A percentile compares a stretch with the other conserved stretches of the same genome.
Evolutionary conservation across 2,888 invertebrate genomes (phyloP).

Genomic region (Embidobia sp.): DNA sequence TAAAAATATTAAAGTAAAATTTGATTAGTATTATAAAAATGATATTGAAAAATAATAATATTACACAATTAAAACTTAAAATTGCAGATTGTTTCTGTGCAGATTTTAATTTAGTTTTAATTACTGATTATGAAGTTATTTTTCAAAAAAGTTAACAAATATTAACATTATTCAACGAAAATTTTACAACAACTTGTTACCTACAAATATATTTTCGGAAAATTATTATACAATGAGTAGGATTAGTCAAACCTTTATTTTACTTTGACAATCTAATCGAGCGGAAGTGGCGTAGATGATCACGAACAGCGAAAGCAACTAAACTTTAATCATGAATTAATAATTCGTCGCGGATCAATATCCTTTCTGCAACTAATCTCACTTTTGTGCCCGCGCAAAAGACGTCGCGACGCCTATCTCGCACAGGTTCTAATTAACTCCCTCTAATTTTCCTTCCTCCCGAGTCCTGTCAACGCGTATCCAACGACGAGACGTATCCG

Average conservation of each 20-base stretch:
- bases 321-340: slow-evolving; percentile 62
- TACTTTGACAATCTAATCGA: slow-evolving; percentile 43
- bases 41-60: too few species aligned
- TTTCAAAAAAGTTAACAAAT: too few species aligned
- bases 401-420: slow-evolving; percentile 62
- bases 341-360: slow-evolving; percentile 62
- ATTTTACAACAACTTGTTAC: too few species aligned
- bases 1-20: too few species aligned
- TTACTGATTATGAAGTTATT: too few species aligned
- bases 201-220: too few species aligned
- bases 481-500: slow-evolving; percentile 73
- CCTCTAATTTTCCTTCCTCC: slow-evolving; percentile 65
- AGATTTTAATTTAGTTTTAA: too few species aligned
- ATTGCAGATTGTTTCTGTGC: too few species aligned
- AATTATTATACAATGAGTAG: too few species aligned
- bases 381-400: slow-evolving; percentile 62
- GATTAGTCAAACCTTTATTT: slow-evolving; percentile 25
- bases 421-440: slow-evolving; percentile 69
- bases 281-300: slow-evolving; percentile 50
- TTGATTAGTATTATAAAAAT: too few species aligned
- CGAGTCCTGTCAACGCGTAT: slow-evolving; percentile 70
- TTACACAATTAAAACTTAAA: too few species aligned
- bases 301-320: slow-evolving; percentile 28
- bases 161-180: too few species aligned
- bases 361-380: slow-evolving; percentile 66